Conservation (phyloP, 1,140 invertebrate species). For the Drosophila chauvacae region DNA sequence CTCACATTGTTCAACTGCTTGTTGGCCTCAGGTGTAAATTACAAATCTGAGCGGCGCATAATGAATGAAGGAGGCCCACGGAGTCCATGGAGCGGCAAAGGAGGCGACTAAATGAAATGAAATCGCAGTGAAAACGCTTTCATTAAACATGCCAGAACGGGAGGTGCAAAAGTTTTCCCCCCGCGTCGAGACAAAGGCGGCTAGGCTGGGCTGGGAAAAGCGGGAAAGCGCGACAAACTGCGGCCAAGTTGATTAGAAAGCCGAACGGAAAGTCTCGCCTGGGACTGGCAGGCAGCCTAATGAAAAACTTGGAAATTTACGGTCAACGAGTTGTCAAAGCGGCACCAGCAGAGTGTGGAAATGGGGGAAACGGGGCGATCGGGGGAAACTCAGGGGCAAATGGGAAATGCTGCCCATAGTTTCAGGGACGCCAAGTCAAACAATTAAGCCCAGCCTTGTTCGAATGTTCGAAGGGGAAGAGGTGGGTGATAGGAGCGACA, state of each 20-base stretch:
- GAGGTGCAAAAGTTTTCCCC: conserved; percentile 59
- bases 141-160: conserved; percentile 65
- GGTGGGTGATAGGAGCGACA: conserved; percentile 35
- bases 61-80: conserved; percentile 63
- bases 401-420: conserved; percentile 52
- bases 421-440: conserved; percentile 74
- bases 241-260: conserved; percentile 81
- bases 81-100: conserved; percentile 43
- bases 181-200: conserved; percentile 20
- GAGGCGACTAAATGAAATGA: conserved; percentile 78
- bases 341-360: conserved; percentile 38
- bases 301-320: conserved; percentile 83
- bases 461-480: conserved; percentile 34
- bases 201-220: conserved; percentile 16
- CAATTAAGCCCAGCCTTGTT: conserved; percentile 69
- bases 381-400: neutral
- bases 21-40: conserved; percentile 76
- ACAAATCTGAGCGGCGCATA: conserved; percentile 78
- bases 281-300: conserved; percentile 64
- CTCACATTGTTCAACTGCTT: conserved; percentile 51
- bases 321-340: conserved; percentile 82
- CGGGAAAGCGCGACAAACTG: conserved; percentile 68
- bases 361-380: neutral
- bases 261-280: conserved; percentile 49
- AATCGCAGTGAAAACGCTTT: conserved; percentile 80